phyloP scores from a whole-genome alignment of 2,797 vertebrate species.

The Crocidura indochinensis region DNA sequence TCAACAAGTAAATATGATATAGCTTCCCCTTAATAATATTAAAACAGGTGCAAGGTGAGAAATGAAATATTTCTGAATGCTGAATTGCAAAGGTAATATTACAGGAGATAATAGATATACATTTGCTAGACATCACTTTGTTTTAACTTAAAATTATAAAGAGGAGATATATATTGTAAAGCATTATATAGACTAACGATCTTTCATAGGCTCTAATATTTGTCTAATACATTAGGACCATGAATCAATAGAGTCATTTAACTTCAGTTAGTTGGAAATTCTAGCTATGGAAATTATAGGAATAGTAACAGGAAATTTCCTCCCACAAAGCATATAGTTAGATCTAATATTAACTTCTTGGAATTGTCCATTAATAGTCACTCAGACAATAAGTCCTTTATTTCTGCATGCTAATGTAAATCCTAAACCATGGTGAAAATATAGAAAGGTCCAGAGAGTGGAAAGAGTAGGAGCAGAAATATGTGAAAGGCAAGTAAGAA shows the following conservation, averaged over 20 bases:
- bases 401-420: constrained; percentile 3
- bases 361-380: not conserved
- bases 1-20: constrained; percentile 30
- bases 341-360: not conserved
- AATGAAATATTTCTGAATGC: constrained; percentile 37
- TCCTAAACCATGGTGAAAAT: not conserved
- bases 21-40: not conserved
- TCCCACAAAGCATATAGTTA: not conserved
- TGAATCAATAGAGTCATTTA: not conserved
- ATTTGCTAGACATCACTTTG: constrained; percentile 34
- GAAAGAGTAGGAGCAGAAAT: constrained; percentile 7
- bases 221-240: not conserved
- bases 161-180: not conserved
- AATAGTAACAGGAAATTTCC: not conserved
- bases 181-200: not conserved
- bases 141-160: not conserved
- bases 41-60: constrained; percentile 15
- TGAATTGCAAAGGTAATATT: constrained; percentile 8
- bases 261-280: not conserved
- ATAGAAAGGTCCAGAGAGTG: not conserved
- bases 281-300: not conserved
- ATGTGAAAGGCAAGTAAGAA: not conserved
- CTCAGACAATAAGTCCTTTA: not conserved
- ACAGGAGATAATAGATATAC: not conserved
- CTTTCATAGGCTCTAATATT: not conserved